Conservation (phyloP, 64 coral and sea anemone species). For the Porites lutea region DNA sequence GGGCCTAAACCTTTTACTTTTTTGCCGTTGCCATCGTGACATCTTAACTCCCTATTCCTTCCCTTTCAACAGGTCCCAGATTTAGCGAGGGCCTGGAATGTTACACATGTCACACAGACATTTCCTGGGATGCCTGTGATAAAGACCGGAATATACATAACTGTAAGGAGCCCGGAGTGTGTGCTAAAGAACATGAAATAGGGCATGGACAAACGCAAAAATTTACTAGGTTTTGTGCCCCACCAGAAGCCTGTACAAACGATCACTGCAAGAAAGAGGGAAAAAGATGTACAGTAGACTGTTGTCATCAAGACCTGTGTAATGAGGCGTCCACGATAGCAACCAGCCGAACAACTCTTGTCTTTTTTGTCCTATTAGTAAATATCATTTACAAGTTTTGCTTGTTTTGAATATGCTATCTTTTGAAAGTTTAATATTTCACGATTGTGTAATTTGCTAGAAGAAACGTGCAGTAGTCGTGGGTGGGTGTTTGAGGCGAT, state of each 20-base stretch:
- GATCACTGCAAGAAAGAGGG: not conserved
- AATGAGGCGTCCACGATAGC: not conserved
- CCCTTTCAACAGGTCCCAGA: not conserved
- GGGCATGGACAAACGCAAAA: not conserved
- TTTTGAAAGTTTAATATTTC: no score
- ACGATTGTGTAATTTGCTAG: no score
- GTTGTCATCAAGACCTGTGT: slow-evolving; percentile 31
- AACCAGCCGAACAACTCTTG: not conserved
- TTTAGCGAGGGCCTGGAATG: slow-evolving; percentile 17
- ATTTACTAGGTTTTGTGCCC: not conserved
- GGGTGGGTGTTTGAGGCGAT: no score
- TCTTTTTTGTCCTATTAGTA: not conserved
- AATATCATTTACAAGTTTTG: not conserved
- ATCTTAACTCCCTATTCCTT: not conserved
- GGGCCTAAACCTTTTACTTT: no score
- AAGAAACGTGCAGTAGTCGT: no score
- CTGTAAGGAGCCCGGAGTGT: not conserved
- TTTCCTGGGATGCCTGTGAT: slow-evolving; percentile 31
- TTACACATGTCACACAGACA: not conserved
- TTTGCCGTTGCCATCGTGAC: no score
- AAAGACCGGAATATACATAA: not conserved
- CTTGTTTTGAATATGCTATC: not conserved
- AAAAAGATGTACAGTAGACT: not conserved
- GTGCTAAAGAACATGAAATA: not conserved
- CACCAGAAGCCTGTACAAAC: not conserved